These are phyloP conservation scores for Subacronicta megacephala DNA, from an alignment of 2,888 invertebrate genomes.

Conservation along the genomic window DNA sequence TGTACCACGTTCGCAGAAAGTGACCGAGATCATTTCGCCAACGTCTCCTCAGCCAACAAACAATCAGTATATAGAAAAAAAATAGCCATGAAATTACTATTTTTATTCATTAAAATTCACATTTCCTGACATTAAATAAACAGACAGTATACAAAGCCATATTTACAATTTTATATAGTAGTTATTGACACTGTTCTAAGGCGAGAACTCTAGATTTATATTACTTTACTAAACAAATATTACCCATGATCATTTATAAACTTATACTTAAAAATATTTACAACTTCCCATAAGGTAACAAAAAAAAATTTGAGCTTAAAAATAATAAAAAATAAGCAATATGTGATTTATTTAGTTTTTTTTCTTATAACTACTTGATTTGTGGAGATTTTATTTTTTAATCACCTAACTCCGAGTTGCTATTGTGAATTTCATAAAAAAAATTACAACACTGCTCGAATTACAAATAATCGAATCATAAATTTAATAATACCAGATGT, in stretches of 20 bases:
- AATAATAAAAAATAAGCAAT: not conserved
- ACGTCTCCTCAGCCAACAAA: too few relatives aligned
- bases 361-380: too few relatives aligned
- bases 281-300: constrained; percentile 9
- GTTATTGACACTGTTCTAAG: constrained; percentile 76
- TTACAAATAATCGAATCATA: too few relatives aligned
- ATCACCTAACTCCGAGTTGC: too few relatives aligned
- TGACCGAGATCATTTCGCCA: too few relatives aligned
- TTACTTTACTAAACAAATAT: constrained; percentile 37
- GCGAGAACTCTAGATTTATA: constrained; percentile 61
- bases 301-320: not conserved
- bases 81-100: constrained; percentile 55
- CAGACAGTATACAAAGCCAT: constrained; percentile 73
- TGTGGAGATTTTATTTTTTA: too few relatives aligned
- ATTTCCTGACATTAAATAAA: constrained; percentile 63
- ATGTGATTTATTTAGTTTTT: too few relatives aligned
- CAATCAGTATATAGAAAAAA: too few relatives aligned
- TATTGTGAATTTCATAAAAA: too few relatives aligned
- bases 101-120: constrained; percentile 66
- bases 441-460: too few relatives aligned
- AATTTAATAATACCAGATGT: too few relatives aligned
- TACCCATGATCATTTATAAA: constrained; percentile 30
- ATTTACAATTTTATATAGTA: constrained; percentile 67
- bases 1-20: too few relatives aligned
- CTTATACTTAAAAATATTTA: constrained; percentile 33